These are phyloP conservation scores for Tympanoctomys barrerae DNA, from an alignment of 2,797 vertebrate species.

Conservation along the genomic window DNA sequence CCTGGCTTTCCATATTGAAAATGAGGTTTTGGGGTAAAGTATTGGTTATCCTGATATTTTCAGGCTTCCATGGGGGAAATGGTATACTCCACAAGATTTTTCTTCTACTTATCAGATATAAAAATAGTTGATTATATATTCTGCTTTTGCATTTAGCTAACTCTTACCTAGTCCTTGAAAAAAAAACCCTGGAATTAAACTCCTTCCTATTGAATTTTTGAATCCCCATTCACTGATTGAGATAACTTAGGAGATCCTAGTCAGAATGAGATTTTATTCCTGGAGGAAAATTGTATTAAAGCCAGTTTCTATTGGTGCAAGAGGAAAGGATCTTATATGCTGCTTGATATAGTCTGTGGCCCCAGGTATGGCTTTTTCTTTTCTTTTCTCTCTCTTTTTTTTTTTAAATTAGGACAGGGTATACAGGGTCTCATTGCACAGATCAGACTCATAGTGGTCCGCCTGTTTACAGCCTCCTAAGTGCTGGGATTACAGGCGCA, in stretches of 20 bases:
- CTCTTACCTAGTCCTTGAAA: slow-evolving; percentile 10
- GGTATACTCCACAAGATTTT: neutral
- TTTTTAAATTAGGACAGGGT: too few species aligned
- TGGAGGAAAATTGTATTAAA: slow-evolving; percentile 28
- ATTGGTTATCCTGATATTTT: neutral
- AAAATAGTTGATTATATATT: slow-evolving; percentile 32
- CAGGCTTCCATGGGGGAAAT: neutral
- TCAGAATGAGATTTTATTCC: slow-evolving; percentile 55
- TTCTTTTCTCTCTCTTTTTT: too few species aligned
- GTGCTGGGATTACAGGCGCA: too few species aligned
- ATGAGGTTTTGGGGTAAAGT: neutral
- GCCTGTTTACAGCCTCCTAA: too few species aligned
- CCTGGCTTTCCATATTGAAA: neutral
- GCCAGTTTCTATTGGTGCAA: neutral
- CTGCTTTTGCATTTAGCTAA: slow-evolving; percentile 32
- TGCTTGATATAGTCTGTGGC: neutral
- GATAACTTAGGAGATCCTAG: neutral
- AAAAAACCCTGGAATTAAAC: neutral
- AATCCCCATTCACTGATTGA: neutral
- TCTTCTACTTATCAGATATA: neutral
- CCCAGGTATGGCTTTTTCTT: neutral
- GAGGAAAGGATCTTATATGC: neutral
- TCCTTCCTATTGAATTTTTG: neutral
- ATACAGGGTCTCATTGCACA: too few species aligned
- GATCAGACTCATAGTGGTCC: too few species aligned